phyloP scores from a whole-genome alignment of 2,888 invertebrate genomes.

The Drosophila anceps region DNA sequence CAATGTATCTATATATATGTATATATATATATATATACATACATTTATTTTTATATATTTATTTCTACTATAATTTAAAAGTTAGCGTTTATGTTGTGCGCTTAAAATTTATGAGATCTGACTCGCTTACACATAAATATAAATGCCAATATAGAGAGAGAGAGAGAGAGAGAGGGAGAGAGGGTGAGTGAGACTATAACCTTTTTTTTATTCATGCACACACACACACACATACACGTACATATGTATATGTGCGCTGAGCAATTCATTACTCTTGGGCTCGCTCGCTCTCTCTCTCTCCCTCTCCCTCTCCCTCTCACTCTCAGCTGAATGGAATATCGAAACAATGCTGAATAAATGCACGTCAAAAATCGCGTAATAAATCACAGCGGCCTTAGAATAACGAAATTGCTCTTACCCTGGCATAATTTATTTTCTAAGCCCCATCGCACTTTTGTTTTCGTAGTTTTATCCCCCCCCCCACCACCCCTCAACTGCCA shows the following conservation, averaged over 20 bases:
- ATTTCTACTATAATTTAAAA: constrained; percentile 19
- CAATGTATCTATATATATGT: background rate
- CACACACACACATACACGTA: background rate
- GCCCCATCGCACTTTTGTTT: constrained; percentile 39
- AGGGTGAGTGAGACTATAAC: background rate
- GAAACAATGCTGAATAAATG: constrained; percentile 45
- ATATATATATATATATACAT: background rate
- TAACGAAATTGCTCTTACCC: constrained; percentile 23
- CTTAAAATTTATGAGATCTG: constrained; percentile 29
- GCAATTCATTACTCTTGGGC: constrained; percentile 53
- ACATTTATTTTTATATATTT: background rate
- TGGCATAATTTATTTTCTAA: constrained; percentile 72
- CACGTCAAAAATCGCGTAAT: constrained; percentile 74
- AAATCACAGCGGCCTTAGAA: constrained; percentile 60
- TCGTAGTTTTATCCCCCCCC: constrained; percentile 4
- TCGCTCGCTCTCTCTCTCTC: background rate
- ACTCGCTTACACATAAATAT: constrained; percentile 22
- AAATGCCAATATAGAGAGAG: constrained; percentile 14
- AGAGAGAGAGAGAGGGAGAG: background rate
- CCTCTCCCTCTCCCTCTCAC: background rate
- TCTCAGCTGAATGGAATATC: constrained; percentile 3
- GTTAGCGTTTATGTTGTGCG: constrained; percentile 13
- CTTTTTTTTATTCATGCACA: constrained; percentile 11
- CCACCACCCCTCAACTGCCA: background rate
- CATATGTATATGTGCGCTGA: constrained; percentile 15